phyloP scores from a whole-genome alignment of 2,113 vertebrate genomes.

The Arenaria interpres region DNA sequence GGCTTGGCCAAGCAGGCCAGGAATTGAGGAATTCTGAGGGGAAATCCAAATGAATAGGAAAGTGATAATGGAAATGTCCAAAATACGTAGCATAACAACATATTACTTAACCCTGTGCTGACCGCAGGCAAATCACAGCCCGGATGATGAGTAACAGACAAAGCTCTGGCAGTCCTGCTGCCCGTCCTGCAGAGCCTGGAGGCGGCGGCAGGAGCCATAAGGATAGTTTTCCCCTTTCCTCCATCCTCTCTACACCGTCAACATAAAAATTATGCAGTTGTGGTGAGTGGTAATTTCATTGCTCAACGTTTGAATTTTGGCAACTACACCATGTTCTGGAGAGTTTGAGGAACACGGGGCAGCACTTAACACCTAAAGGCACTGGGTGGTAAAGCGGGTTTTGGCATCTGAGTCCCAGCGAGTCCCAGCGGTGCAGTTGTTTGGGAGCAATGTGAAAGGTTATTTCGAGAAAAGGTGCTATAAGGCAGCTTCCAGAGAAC shows the following conservation, averaged over 20 bases:
- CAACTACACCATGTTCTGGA: neutral
- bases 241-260: neutral
- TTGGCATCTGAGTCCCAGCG: neutral
- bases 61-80: neutral
- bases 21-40: neutral
- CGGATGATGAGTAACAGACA: neutral
- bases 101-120: neutral
- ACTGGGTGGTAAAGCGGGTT: neutral
- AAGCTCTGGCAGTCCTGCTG: neutral
- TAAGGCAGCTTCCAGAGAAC: neutral
- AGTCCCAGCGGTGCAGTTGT: neutral
- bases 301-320: neutral
- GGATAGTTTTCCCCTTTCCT: neutral
- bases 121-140: neutral
- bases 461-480: neutral
- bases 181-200: neutral
- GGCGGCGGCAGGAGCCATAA: fast-evolving
- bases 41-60: neutral
- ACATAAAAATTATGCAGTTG: neutral
- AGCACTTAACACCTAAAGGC: neutral
- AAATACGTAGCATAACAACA: neutral
- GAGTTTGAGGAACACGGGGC: neutral
- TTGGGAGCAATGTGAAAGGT: neutral
- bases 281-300: neutral
- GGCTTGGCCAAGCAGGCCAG: neutral